phyloP scores from a whole-genome alignment of 2,797 vertebrate genomes.

The Halcyon smyrnensis region DNA sequence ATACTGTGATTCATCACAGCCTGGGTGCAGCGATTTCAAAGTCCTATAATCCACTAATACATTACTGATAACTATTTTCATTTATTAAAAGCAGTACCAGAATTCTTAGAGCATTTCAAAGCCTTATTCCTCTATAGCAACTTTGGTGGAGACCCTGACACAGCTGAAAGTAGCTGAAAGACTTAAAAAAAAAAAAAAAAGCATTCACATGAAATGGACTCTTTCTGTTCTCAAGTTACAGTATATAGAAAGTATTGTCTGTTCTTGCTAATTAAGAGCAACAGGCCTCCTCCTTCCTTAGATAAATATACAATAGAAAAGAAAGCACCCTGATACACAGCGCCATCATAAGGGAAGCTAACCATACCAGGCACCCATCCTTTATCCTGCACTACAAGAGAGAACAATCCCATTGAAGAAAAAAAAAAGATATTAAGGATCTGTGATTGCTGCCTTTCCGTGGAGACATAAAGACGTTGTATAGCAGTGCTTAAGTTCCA shows the following conservation, averaged over 20 bases:
- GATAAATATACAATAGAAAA: slow-evolving; percentile 19
- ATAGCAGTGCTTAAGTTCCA: not conserved
- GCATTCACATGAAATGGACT: not conserved
- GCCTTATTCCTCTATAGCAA: slow-evolving; percentile 31
- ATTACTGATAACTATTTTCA: slow-evolving; percentile 60
- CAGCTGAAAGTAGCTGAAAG: slow-evolving; percentile 34
- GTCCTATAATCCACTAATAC: slow-evolving; percentile 39
- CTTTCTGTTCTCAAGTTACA: not conserved
- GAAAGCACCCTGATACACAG: slow-evolving; percentile 7
- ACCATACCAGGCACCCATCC: not conserved
- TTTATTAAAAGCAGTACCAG: slow-evolving; percentile 55
- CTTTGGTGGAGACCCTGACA: slow-evolving; percentile 29
- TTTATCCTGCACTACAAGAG: not conserved
- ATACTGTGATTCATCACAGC: slow-evolving; percentile 51
- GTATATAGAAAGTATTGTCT: slow-evolving; percentile 18
- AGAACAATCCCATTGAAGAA: not conserved
- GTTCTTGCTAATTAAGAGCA: slow-evolving; percentile 39
- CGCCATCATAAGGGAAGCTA: not conserved
- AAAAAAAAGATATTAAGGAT: not conserved
- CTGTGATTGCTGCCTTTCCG: not conserved
- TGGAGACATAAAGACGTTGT: not conserved
- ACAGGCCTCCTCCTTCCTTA: not conserved
- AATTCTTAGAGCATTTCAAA: slow-evolving; percentile 55
- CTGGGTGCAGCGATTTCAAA: slow-evolving; percentile 45
- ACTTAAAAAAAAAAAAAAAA: not conserved